Conservation (phyloP, 2,888 invertebrate species). For the Tiliacea aurago region DNA sequence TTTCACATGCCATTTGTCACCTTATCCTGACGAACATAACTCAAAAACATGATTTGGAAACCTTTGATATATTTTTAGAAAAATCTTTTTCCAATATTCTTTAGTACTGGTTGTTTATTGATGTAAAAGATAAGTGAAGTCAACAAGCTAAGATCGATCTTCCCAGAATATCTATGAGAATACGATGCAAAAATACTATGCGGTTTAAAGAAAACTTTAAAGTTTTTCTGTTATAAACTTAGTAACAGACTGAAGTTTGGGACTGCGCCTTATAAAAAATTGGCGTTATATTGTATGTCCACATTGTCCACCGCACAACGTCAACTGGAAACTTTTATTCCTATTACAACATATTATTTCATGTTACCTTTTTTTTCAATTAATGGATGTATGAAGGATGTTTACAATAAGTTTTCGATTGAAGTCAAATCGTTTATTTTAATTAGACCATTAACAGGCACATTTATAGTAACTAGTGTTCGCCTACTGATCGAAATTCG, state of each 20-base stretch:
- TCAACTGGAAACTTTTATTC: too few species aligned
- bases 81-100: slow-evolving; percentile 40
- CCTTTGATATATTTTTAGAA: slow-evolving; percentile 36
- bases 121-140: slow-evolving; percentile 21
- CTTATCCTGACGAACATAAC: slow-evolving; percentile 34
- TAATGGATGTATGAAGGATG: too few species aligned
- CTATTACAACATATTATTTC: too few species aligned
- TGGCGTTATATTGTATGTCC: neutral
- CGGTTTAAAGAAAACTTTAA: neutral
- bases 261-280: neutral
- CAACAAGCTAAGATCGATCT: slow-evolving; percentile 19
- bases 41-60: slow-evolving; percentile 10
- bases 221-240: neutral
- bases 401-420: neutral
- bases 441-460: neutral
- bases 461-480: neutral
- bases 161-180: slow-evolving; percentile 11
- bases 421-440: neutral
- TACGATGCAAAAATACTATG: slow-evolving; percentile 7
- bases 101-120: slow-evolving; percentile 20
- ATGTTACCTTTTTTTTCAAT: neutral
- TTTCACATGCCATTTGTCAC: slow-evolving; percentile 45
- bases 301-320: too few species aligned
- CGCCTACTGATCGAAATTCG: too few species aligned
- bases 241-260: neutral